phyloP scores from a whole-genome alignment of 2,113 vertebrate genomes.

The Ursus arctos region DNA sequence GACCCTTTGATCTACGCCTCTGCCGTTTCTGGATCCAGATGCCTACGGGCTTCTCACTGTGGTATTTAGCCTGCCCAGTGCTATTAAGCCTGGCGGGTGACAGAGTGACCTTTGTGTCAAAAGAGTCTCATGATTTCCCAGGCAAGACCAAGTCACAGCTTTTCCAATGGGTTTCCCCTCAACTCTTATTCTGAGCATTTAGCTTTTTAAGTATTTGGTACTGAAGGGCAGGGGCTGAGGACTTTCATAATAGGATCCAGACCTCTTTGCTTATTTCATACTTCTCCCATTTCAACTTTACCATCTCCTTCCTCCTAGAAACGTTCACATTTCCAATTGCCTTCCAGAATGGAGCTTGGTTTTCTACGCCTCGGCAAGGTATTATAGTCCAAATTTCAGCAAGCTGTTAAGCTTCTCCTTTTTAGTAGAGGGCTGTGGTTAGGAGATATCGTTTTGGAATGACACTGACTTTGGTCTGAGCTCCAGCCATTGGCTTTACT shows the following conservation, averaged over 20 bases:
- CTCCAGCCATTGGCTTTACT: neutral
- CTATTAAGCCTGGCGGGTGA: neutral
- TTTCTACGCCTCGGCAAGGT: neutral
- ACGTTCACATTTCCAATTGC: neutral
- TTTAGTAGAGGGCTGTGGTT: neutral
- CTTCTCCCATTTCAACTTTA: neutral
- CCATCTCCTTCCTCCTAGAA: neutral
- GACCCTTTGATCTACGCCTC: neutral
- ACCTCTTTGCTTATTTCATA: neutral
- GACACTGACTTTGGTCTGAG: neutral
- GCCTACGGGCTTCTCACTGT: neutral
- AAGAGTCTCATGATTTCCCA: constrained; percentile 52
- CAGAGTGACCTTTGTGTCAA: constrained; percentile 69
- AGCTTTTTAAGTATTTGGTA: constrained; percentile 13
- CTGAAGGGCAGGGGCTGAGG: neutral
- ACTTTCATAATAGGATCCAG: neutral
- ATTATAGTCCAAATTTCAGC: constrained; percentile 15
- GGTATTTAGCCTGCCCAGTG: neutral
- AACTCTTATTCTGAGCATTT: constrained; percentile 53
- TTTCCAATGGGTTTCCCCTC: constrained; percentile 75
- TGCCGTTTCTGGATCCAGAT: neutral
- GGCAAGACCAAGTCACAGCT: constrained; percentile 53
- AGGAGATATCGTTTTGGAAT: neutral
- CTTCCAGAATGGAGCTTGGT: neutral
- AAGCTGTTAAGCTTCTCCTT: neutral